A percentile compares a stretch with the other conserved stretches of the same genome.
Evolutionary conservation across 1,140 invertebrate species (phyloP).

Genomic region (Acyrthosiphon pisum): DNA sequence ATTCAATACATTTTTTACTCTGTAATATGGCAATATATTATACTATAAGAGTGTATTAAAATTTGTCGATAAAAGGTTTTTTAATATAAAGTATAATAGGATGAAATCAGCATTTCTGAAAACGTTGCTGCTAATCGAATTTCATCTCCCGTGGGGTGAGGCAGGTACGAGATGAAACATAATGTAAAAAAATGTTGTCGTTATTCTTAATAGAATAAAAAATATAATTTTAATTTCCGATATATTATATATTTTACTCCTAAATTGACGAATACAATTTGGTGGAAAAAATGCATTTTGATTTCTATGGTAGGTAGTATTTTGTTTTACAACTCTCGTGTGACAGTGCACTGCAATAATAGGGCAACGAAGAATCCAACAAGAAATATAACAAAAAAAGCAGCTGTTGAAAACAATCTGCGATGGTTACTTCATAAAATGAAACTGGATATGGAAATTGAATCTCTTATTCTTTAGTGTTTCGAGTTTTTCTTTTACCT

Average conservation of each 20-base stretch:
- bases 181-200: not conserved
- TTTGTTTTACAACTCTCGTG: not conserved
- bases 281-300: not conserved
- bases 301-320: not conserved
- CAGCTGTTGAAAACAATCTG: not conserved
- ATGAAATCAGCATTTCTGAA: not conserved
- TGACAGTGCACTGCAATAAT: not conserved
- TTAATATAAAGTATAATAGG: not conserved
- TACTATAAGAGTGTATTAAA: no score
- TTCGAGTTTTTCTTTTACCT: not conserved
- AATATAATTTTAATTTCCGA: no score
- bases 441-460: not conserved
- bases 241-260: not conserved
- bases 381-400: not conserved
- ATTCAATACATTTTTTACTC: no score
- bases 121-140: not conserved
- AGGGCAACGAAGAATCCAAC: not conserved
- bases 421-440: not conserved
- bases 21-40: no score
- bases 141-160: not conserved
- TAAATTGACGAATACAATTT: not conserved
- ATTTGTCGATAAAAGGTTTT: not conserved
- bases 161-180: not conserved
- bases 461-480: not conserved
- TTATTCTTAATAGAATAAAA: not conserved